Evolutionary conservation across 2,113 vertebrate species (phyloP).

Genomic region (Talpa occidentalis): DNA sequence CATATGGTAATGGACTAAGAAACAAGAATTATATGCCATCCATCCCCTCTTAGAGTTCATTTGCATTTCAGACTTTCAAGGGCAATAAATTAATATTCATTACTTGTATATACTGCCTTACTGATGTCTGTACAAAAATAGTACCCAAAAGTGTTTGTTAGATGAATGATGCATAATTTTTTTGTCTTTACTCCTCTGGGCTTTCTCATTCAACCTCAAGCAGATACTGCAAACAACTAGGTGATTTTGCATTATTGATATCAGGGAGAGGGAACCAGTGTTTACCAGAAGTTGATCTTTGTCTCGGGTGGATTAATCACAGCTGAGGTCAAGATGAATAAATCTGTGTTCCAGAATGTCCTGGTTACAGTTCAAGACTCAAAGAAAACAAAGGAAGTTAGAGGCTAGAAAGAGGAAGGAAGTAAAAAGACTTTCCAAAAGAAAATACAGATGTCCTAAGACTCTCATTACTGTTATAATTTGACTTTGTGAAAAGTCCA

Average conservation of each 20-base stretch:
- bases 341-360: conserved; percentile 79
- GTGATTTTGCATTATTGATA: conserved; percentile 23
- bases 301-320: conserved; percentile 79
- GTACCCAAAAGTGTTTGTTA: not conserved
- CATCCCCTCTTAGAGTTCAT: conserved; percentile 14
- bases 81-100: not conserved
- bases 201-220: not conserved
- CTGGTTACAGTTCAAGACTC: conserved; percentile 78
- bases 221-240: not conserved
- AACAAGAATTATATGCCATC: not conserved
- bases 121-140: not conserved
- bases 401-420: conserved; percentile 79
- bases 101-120: not conserved
- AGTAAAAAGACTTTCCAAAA: conserved; percentile 75
- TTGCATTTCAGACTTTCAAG: conserved; percentile 33
- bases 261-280: conserved; percentile 46
- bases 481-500: conserved; percentile 61
- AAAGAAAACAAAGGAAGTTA: conserved; percentile 80
- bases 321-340: conserved; percentile 79
- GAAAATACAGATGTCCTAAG: conserved; percentile 81
- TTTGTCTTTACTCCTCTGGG: not conserved
- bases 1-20: conserved; percentile 39
- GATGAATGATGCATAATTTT: not conserved
- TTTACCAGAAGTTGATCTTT: conserved; percentile 80
- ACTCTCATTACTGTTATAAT: conserved; percentile 61